Evolutionary conservation across 37 sponge, comb jelly and placozoan species (phyloP), one percentile per base, ranked within the genome.

Genomic region (Ianthella basta): DNA sequence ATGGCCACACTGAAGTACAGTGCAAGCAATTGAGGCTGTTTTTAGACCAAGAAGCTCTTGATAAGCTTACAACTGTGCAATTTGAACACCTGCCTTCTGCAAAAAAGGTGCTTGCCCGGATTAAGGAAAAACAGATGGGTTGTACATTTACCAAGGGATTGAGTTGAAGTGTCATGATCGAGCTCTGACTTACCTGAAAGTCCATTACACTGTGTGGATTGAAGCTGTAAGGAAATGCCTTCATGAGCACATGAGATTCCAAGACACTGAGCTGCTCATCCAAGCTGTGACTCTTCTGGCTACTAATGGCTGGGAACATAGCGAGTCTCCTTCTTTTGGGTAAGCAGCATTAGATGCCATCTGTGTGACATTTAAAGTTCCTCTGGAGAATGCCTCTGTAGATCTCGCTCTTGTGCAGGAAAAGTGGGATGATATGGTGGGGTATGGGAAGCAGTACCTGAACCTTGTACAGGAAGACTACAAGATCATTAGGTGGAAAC

Each of bases 371-470:
- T 87, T 84, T 81, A 15, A 13, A 19, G 67, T 87, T 32, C 90
- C 88, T 21, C 66, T 87, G 39, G 72, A 89, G 36, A 77, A 79
- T 19, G 85, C 89, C 4, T 20, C 32, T 41, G 85, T 86, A 20
- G 63, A 87, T 59, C 21, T 27, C 18, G 16, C 83, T 39, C 20
- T 72, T n/a, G 66, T 89, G 23, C 34, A 69, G 63, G 85, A 89
- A 72, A 88, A 93, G 40, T 93, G 93, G 93, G 86, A 89, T 54
- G 88, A 93, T 40, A 87, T 89, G 81, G 81, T 88, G 19, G 70
- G 54, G 15, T 92, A 88, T 86, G 87, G 74, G 15, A 89, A 92
- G 55, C 72, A 37, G 59, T 93, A 89, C 85, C 32, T 89, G 10
- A 83, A 88, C 38, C 66, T 92, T 15, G 88, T 87, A 39, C 80